Evolutionary conservation across 2,113 vertebrate species (phyloP), one percentile per base, ranked within the genome.

Genomic region (Cyanocitta stelleri): DNA sequence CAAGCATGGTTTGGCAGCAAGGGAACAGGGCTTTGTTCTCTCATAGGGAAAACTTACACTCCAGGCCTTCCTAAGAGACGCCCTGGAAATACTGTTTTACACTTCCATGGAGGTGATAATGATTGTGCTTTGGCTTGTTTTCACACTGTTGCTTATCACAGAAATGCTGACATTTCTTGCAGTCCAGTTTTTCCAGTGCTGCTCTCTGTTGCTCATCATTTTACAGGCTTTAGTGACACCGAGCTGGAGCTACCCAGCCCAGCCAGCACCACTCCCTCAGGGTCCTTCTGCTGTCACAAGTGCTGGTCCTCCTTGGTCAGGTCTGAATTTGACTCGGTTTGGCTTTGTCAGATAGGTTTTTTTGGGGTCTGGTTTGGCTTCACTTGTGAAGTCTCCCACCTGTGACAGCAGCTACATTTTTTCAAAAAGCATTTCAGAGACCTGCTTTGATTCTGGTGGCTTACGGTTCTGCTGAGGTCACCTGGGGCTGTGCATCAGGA

Each of bases 381-480:
- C 13, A 9, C 1, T 0, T 24, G 48, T 87, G 61, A n/a, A 51
- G 23, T 63, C 24, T 68, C 51, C 76, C 10, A 1, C 4, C 2
- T 41, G 26, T 75, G 56, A 59, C 19, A 56, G 37, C 30, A 68
- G 35, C 24, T 66, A 7, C 17, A 0, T 7, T n/a, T 63, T 46
- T 72, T 46, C 3, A 6, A 35, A 69, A 21, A 82, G 29, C 4
- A 1, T 58, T 81, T 75, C 22, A 67, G 39, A 64, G 51, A n/a
- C 14, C 10, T 26, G 64, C 41, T 56, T 33, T 62, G 32, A 5
- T 67, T 1, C 15, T 29, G 16, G 15, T 15, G 71, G 29, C 11
- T 62, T 27, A 16, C 8, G 15, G 63, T 13, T 86, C 44, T 86
- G 41, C 78, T 33, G 58, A 35, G 27, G 5, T 39, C 48, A 44